These are phyloP conservation scores for Bembecia ichneumoniformis DNA, from an alignment of 2,888 invertebrate genomes.

Conservation along the genomic window DNA sequence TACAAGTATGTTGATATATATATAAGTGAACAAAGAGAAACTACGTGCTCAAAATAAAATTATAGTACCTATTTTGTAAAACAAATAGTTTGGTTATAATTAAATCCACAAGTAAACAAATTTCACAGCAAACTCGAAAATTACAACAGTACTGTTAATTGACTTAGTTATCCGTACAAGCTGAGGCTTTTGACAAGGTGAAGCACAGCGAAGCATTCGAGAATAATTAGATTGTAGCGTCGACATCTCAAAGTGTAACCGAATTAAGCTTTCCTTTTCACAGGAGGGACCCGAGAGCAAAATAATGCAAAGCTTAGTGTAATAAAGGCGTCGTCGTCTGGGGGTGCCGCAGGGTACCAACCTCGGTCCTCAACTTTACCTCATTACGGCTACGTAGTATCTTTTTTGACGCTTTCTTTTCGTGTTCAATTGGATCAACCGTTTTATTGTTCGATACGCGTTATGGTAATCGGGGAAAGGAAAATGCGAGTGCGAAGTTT, in stretches of 20 bases:
- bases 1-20: too few species aligned
- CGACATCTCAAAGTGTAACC: slow-evolving; percentile 71
- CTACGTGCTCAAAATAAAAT: too few species aligned
- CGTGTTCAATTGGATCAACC: slow-evolving; percentile 55
- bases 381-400: slow-evolving; percentile 33
- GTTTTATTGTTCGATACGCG: slow-evolving; percentile 41
- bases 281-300: slow-evolving; percentile 53
- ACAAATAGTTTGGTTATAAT: too few species aligned
- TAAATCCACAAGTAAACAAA: neutral
- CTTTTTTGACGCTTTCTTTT: slow-evolving; percentile 57
- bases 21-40: too few species aligned
- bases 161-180: slow-evolving; percentile 30
- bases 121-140: slow-evolving; percentile 1
- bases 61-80: too few species aligned
- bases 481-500: slow-evolving; percentile 33
- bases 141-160: slow-evolving; percentile 30
- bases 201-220: slow-evolving; percentile 43
- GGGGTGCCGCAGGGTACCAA: slow-evolving; percentile 50
- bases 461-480: slow-evolving; percentile 42
- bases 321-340: slow-evolving; percentile 50
- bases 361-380: slow-evolving; percentile 36
- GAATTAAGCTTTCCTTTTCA: slow-evolving; percentile 69
- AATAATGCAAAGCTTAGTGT: slow-evolving; percentile 67
- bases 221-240: slow-evolving; percentile 67
- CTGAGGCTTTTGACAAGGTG: slow-evolving; percentile 64